Evolutionary conservation across 2,888 invertebrate genomes (phyloP).

Genomic region (Catocala nupta): DNA sequence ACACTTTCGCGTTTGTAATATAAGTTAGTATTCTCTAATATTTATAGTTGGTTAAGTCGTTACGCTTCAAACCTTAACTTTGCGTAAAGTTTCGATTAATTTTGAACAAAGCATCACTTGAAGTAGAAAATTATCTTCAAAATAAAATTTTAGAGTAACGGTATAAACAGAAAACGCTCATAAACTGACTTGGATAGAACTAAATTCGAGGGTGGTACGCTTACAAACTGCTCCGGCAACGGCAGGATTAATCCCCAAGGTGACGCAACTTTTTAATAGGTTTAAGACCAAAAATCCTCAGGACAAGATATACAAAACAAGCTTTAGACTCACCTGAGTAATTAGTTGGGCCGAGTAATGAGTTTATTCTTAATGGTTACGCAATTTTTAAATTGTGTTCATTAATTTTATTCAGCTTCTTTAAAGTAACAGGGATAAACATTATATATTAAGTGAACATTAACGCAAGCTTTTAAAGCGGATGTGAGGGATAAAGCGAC

Average conservation of each 20-base stretch:
- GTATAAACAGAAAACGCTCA: slow-evolving; percentile 42
- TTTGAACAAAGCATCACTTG: slow-evolving; percentile 37
- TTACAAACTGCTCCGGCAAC: slow-evolving; percentile 32
- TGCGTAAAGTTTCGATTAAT: slow-evolving; percentile 33
- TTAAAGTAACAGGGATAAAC: neutral
- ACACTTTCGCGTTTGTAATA: too few species aligned
- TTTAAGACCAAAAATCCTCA: slow-evolving; percentile 47
- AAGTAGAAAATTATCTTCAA: slow-evolving; percentile 43
- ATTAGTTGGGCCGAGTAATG: slow-evolving; percentile 41
- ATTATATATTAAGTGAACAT: neutral
- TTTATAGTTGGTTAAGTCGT: slow-evolving; percentile 1
- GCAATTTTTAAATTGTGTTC: slow-evolving; percentile 25
- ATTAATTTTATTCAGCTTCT: slow-evolving; percentile 24
- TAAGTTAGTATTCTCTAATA: slow-evolving; percentile 1
- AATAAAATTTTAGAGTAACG: slow-evolving; percentile 41
- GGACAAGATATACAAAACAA: slow-evolving; percentile 46
- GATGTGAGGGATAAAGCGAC: neutral
- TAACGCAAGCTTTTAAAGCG: slow-evolving; percentile 1
- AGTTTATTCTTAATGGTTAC: slow-evolving; percentile 36
- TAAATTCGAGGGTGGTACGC: slow-evolving; percentile 43
- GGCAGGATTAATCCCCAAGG: slow-evolving; percentile 38
- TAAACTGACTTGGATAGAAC: slow-evolving; percentile 48
- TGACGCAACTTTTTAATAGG: slow-evolving; percentile 53
- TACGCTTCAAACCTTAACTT: slow-evolving; percentile 4
- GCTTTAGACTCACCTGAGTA: slow-evolving; percentile 45